These are phyloP conservation scores for Cebus imitator DNA, from an alignment of 2,113 vertebrate genomes.

Conservation along the genomic window DNA sequence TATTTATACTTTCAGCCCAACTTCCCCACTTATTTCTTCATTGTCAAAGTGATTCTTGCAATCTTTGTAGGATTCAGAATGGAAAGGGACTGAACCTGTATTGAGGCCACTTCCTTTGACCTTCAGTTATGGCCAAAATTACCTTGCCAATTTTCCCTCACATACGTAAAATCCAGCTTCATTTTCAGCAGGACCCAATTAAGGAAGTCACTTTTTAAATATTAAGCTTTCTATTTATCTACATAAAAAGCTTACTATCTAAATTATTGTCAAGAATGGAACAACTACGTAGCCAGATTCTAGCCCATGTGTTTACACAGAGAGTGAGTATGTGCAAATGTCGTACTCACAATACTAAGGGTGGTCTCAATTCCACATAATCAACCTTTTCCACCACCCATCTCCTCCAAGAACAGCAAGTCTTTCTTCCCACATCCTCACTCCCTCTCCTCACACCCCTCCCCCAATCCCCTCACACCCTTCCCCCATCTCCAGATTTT, in stretches of 20 bases:
- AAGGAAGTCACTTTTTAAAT: not conserved
- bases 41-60: not conserved
- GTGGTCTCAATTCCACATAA: not conserved
- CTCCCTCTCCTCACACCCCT: too few species aligned
- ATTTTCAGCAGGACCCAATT: not conserved
- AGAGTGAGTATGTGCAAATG: not conserved
- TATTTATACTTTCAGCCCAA: not conserved
- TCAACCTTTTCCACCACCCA: fast-evolving
- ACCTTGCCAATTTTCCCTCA: not conserved
- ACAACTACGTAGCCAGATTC: not conserved
- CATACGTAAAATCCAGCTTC: not conserved
- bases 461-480: not conserved
- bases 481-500: not conserved
- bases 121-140: not conserved
- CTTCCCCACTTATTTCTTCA: not conserved
- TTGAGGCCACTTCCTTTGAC: not conserved
- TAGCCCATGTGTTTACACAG: not conserved
- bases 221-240: not conserved
- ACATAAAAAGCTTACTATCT: not conserved
- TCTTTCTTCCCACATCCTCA: not conserved
- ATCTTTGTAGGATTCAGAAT: not conserved
- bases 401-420: not conserved
- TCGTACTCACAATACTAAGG: not conserved
- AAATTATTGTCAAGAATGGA: not conserved
- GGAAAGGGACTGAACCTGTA: not conserved